Evolutionary conservation across 2,113 vertebrate genomes (phyloP).

Genomic region (Pachycephala philippinensis): DNA sequence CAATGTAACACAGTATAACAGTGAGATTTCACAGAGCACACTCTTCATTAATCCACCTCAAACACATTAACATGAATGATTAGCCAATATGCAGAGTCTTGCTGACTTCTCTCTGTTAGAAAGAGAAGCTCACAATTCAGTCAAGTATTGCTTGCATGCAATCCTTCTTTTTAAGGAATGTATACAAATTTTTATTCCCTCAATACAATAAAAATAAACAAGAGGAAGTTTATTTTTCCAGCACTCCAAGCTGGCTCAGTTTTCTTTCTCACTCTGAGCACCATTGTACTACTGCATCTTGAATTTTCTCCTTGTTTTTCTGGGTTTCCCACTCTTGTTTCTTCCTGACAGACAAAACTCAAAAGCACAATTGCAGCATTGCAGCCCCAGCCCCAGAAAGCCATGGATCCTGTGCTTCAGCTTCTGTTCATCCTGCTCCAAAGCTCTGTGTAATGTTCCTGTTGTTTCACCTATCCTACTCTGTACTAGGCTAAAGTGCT

Average conservation of each 20-base stretch:
- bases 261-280: not conserved
- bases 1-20: not conserved
- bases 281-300: not conserved
- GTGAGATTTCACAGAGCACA: not conserved
- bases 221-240: not conserved
- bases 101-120: not conserved
- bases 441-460: not conserved
- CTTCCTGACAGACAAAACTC: not conserved
- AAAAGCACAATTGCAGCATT: fast-evolving
- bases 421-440: not conserved
- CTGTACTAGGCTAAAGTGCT: not conserved
- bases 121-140: not conserved
- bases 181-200: not conserved
- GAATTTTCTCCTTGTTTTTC: not conserved
- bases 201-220: not conserved
- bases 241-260: not conserved
- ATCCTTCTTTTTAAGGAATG: not conserved
- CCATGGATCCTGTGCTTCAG: not conserved
- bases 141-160: not conserved
- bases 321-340: not conserved
- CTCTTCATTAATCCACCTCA: not conserved
- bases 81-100: not conserved
- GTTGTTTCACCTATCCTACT: not conserved
- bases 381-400: not conserved
- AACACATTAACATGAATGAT: not conserved